Conservation (phyloP, 1,140 invertebrate genomes). For the Orius insidiosus region DNA sequence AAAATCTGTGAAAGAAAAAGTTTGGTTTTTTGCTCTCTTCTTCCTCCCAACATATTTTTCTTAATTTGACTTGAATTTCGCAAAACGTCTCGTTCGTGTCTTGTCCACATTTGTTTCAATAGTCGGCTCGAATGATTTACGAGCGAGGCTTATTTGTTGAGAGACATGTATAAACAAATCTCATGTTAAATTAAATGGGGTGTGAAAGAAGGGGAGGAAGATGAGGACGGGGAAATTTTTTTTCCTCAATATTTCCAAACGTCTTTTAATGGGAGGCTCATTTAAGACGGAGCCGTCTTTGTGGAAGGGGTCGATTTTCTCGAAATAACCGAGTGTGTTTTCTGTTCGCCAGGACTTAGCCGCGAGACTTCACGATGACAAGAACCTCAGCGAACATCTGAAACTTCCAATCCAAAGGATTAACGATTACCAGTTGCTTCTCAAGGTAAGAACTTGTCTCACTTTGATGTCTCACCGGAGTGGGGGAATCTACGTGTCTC, state of each 20-base stretch:
- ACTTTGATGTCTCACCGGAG: constrained; percentile 26
- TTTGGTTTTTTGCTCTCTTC: too few relatives aligned
- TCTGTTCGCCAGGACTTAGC: constrained; percentile 13
- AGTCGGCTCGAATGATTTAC: too few relatives aligned
- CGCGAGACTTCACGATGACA: constrained; percentile 46
- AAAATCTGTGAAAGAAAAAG: too few relatives aligned
- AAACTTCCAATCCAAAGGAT: constrained; percentile 88
- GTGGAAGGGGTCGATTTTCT: too few relatives aligned
- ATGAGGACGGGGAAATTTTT: constrained; percentile 17
- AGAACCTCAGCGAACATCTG: constrained; percentile 71
- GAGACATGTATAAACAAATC: too few relatives aligned
- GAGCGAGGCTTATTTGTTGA: too few relatives aligned
- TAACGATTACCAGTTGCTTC: constrained; percentile 87
- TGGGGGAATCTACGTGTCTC: constrained; percentile 53
- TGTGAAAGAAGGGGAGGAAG: too few relatives aligned
- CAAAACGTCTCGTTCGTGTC: constrained; percentile 14
- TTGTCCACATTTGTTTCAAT: too few relatives aligned
- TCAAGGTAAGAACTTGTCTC: constrained; percentile 59
- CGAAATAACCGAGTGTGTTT: constrained; percentile 7
- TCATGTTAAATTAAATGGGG: too few relatives aligned
- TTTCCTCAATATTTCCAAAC: constrained; percentile 47
- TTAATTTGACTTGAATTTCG: too few relatives aligned
- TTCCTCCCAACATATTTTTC: too few relatives aligned
- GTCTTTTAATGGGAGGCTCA: constrained; percentile 22
- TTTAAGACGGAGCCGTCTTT: too few relatives aligned